Conservation (phyloP, 2,888 invertebrate genomes). For the Nephrotoma guestfalica region DNA sequence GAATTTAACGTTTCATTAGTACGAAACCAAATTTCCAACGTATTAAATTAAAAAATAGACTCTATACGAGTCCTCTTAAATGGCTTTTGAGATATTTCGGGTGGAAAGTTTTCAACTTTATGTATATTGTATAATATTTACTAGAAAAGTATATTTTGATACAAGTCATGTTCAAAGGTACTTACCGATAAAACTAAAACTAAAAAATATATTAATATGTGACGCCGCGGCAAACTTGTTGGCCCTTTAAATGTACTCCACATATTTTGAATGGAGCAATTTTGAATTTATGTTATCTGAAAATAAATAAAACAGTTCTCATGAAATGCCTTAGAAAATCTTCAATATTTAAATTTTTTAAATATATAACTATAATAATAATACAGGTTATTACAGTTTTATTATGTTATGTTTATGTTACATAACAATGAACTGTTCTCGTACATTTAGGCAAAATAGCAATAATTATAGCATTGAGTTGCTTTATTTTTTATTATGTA, state of each 20-base stretch:
- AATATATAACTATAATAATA: not conserved
- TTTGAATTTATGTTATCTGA: conserved; percentile 21
- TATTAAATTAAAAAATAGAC: too few relatives aligned
- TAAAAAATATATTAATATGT: conserved; percentile 30
- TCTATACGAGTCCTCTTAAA: too few relatives aligned
- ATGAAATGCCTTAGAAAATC: not conserved
- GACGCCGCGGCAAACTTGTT: conserved; percentile 33
- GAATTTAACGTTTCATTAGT: too few relatives aligned
- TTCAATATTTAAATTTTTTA: not conserved
- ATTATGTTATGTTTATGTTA: not conserved
- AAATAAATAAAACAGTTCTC: conserved; percentile 12
- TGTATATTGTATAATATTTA: not conserved
- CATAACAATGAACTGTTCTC: too few relatives aligned
- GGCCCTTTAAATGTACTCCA: conserved; percentile 36
- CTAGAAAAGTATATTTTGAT: not conserved
- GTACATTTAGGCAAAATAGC: too few relatives aligned
- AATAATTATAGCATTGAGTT: too few relatives aligned
- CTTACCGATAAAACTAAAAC: conserved; percentile 33
- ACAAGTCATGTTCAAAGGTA: conserved; percentile 7
- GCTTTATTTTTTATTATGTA: too few relatives aligned
- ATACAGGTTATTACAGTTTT: not conserved
- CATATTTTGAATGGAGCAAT: conserved; percentile 24
- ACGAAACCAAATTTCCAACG: too few relatives aligned
- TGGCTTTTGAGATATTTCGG: not conserved
- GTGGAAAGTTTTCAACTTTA: not conserved